Evolutionary conservation across 2,888 invertebrate genomes (phyloP).

Genomic region (Amphipyra tragopoginis): DNA sequence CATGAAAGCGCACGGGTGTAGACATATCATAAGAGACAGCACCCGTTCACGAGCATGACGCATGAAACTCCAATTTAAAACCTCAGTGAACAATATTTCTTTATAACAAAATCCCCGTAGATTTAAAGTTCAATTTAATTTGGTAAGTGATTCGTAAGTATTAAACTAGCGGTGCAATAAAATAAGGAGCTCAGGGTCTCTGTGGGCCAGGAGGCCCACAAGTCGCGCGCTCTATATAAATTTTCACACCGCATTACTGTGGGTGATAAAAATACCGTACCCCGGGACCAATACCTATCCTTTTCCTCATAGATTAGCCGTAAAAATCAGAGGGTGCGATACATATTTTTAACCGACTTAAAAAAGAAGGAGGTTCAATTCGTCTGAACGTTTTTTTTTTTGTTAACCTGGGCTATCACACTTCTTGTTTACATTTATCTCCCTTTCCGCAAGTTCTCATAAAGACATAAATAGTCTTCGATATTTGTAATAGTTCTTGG

Average conservation of each 20-base stretch:
- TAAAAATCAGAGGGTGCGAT: slow-evolving; percentile 30
- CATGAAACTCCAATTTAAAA: neutral
- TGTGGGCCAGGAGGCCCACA: slow-evolving; percentile 10
- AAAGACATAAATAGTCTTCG: no score
- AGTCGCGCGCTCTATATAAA: slow-evolving; percentile 60
- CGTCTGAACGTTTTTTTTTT: no score
- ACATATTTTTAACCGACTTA: no score
- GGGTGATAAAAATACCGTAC: slow-evolving; percentile 66
- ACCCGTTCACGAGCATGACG: no score
- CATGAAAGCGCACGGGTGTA: no score
- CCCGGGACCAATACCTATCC: slow-evolving; percentile 42
- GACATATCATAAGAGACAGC: no score
- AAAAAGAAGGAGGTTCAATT: no score
- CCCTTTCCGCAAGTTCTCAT: no score
- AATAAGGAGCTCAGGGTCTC: slow-evolving; percentile 37
- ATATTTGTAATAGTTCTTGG: no score
- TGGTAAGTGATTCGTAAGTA: slow-evolving; percentile 36
- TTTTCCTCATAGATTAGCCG: slow-evolving; percentile 41
- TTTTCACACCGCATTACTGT: slow-evolving; percentile 71
- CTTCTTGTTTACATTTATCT: no score
- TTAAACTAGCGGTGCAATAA: slow-evolving; percentile 45
- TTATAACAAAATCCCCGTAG: slow-evolving; percentile 11
- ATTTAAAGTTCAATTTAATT: slow-evolving; percentile 48
- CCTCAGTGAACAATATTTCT: slow-evolving; percentile 4
- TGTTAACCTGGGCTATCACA: no score